These are phyloP conservation scores for Panagrolaimus sp. DNA, from an alignment of 1,140 invertebrate genomes.

Conservation along the genomic window DNA sequence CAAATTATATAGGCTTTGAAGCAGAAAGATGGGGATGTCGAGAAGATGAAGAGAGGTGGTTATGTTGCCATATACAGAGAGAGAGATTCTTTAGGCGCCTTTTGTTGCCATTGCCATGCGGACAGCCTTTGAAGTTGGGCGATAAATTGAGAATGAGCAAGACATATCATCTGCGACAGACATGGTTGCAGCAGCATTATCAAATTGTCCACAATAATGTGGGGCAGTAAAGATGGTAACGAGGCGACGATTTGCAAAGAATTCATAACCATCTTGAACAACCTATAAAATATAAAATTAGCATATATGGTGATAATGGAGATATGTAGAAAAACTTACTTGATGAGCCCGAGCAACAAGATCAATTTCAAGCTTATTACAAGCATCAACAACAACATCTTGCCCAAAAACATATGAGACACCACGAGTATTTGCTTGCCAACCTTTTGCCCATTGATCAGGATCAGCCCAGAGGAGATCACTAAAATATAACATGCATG, in stretches of 20 bases:
- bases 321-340: conserved; percentile 35
- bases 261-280: conserved; percentile 87
- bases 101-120: background rate
- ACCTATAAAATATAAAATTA: conserved; percentile 38
- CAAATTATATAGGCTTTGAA: too few relatives aligned
- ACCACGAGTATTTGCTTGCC: conserved; percentile 64
- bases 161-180: conserved; percentile 26
- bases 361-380: conserved; percentile 37
- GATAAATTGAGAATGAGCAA: conserved; percentile 33
- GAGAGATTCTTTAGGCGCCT: too few relatives aligned
- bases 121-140: background rate
- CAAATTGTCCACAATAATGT: conserved; percentile 19
- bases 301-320: conserved; percentile 68
- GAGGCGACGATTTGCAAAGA: conserved; percentile 83
- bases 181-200: conserved; percentile 22
- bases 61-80: too few relatives aligned
- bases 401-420: conserved; percentile 60
- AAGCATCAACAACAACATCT: conserved; percentile 36
- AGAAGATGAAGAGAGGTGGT: too few relatives aligned
- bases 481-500: conserved; percentile 46
- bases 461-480: conserved; percentile 96
- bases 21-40: too few relatives aligned
- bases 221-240: conserved; percentile 63
- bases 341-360: conserved; percentile 44
- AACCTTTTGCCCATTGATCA: conserved; percentile 63